A percentile compares a stretch with the other conserved stretches of the same genome.
Conservation (phyloP, 2,888 invertebrate genomes). For the Opisthograptis luteolata region DNA sequence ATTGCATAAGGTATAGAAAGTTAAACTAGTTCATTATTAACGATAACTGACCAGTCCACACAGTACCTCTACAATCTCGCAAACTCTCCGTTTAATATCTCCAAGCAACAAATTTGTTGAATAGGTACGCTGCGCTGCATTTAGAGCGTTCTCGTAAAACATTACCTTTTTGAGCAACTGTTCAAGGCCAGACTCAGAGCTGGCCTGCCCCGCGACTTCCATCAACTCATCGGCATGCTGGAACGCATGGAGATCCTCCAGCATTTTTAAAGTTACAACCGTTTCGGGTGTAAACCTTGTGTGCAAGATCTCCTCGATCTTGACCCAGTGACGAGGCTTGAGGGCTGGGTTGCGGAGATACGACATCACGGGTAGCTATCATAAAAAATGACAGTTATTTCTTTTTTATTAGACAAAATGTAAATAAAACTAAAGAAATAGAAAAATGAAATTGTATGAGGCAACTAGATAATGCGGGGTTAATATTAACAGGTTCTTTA, state of each 20-base stretch:
- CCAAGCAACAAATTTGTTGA: too few species aligned
- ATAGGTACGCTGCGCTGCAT: too few species aligned
- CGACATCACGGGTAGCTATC: conserved; percentile 89
- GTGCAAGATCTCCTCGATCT: conserved; percentile 89
- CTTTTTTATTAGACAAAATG: too few species aligned
- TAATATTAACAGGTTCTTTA: too few species aligned
- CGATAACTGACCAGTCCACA: too few species aligned
- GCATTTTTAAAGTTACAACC: conserved; percentile 85
- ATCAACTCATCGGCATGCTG: conserved; percentile 89
- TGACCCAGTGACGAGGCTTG: conserved; percentile 93
- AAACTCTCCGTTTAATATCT: too few species aligned
- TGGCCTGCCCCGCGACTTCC: conserved; percentile 94
- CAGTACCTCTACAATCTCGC: too few species aligned
- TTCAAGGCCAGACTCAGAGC: conserved; percentile 94
- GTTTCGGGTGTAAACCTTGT: conserved; percentile 90
- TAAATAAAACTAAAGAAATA: not conserved
- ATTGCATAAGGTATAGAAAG: too few species aligned
- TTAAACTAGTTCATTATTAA: too few species aligned
- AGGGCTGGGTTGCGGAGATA: conserved; percentile 92
- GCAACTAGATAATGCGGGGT: too few species aligned
- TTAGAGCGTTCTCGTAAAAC: too few species aligned
- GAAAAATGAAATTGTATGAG: too few species aligned
- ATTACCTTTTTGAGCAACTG: conserved; percentile 89
- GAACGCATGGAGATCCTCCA: conserved; percentile 91
- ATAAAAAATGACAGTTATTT: conserved; percentile 24